Conservation (phyloP, 2,888 invertebrate genomes). For the Drosophila mettleri region DNA sequence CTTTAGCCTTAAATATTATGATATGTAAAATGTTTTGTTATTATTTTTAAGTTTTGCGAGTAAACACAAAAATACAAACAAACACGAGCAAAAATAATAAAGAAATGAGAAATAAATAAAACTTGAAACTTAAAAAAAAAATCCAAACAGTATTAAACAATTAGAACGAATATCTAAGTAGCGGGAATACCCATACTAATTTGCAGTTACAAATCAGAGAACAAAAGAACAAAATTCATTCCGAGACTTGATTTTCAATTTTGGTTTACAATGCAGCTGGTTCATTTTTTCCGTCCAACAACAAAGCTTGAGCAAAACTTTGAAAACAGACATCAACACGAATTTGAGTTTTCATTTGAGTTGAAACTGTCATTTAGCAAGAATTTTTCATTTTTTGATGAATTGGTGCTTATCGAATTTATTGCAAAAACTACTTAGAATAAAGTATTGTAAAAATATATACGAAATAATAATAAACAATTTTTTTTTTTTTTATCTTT, state of each 20-base stretch:
- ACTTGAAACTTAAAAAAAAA: constrained; percentile 27
- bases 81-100: constrained; percentile 23
- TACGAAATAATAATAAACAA: constrained; percentile 12
- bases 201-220: constrained; percentile 12
- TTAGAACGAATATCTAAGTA: constrained; percentile 14
- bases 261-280: constrained; percentile 37
- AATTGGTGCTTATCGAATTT: constrained; percentile 83
- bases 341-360: constrained; percentile 22
- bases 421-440: constrained; percentile 63
- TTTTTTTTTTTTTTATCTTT: constrained; percentile 34
- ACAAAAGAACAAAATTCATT: constrained; percentile 7
- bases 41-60: constrained; percentile 72
- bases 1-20: constrained; percentile 35
- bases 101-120: constrained; percentile 42
- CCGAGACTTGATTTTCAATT: constrained; percentile 14
- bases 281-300: constrained; percentile 72
- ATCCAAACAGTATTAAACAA: constrained; percentile 32
- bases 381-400: constrained; percentile 51
- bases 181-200: constrained; percentile 22
- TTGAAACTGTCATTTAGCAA: constrained; percentile 18
- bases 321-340: constrained; percentile 2
- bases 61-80: constrained; percentile 23
- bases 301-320: constrained; percentile 28
- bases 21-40: constrained; percentile 73
- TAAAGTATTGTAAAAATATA: constrained; percentile 38